Conservation (phyloP, 30 jellyfish, hydroid and myxozoan genomes). For the Turritopsis rubra region DNA sequence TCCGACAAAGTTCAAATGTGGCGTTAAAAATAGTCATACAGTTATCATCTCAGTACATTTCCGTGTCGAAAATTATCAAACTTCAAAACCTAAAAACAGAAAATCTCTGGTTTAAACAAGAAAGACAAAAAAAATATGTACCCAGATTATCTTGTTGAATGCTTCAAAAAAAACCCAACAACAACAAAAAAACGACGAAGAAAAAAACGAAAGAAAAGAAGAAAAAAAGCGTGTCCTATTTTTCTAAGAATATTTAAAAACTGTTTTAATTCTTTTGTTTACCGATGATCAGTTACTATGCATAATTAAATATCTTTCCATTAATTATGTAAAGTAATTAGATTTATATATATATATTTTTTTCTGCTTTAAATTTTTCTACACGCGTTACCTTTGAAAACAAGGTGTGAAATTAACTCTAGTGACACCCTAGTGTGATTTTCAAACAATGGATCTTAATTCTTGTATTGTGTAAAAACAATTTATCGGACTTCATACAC, state of each 20-base stretch:
- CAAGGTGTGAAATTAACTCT: not conserved
- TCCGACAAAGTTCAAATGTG: too few relatives aligned
- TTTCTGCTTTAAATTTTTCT: not conserved
- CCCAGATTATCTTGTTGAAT: too few relatives aligned
- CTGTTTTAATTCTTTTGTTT: too few relatives aligned
- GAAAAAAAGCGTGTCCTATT: not conserved
- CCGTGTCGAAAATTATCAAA: too few relatives aligned
- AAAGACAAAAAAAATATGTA: too few relatives aligned
- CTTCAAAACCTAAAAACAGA: too few relatives aligned
- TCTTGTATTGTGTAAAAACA: not conserved
- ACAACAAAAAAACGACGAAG: not conserved
- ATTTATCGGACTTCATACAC: not conserved
- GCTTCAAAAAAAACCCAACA: too few relatives aligned
- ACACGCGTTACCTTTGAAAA: not conserved
- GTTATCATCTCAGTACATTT: too few relatives aligned
- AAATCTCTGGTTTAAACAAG: too few relatives aligned
- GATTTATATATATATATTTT: too few relatives aligned
- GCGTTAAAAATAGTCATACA: too few relatives aligned
- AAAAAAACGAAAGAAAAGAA: not conserved
- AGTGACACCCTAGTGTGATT: not conserved
- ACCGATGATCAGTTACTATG: not conserved
- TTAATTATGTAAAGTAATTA: not conserved
- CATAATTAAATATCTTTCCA: not conserved
- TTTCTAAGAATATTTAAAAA: not conserved
- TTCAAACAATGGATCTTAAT: not conserved